phyloP scores from a whole-genome alignment of 2,888 invertebrate species.

The Erynnis tages region DNA sequence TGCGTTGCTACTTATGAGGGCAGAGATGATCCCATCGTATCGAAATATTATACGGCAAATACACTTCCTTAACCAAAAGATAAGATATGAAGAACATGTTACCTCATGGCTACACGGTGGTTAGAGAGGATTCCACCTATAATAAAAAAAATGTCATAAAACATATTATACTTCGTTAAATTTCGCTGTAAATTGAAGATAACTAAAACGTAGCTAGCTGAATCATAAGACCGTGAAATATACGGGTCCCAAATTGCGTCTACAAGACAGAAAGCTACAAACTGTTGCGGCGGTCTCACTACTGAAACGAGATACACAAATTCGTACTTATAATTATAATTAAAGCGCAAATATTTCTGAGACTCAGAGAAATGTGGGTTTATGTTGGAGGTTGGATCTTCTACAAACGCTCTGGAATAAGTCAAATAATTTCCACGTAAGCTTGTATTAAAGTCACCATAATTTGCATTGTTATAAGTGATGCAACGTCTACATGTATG shows the following conservation, averaged over 20 bases:
- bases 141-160: too few species aligned
- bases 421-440: not conserved
- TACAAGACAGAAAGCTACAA: not conserved
- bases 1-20: too few species aligned
- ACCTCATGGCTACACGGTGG: too few species aligned
- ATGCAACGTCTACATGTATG: too few species aligned
- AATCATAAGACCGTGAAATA: conserved; percentile 1
- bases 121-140: too few species aligned
- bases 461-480: too few species aligned
- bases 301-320: not conserved
- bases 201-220: not conserved
- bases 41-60: too few species aligned
- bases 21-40: too few species aligned
- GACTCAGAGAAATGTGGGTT: not conserved
- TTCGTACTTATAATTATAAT: conserved; percentile 1
- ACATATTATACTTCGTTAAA: not conserved
- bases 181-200: not conserved
- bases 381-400: not conserved
- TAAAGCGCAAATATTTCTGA: conserved; percentile 3
- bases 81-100: too few species aligned
- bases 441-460: not conserved
- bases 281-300: not conserved
- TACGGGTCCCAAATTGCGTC: not conserved
- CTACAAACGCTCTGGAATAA: conserved; percentile 4
- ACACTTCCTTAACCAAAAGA: too few species aligned